Evolutionary conservation across 2,888 invertebrate species (phyloP).

Genomic region (Empis stercorea): DNA sequence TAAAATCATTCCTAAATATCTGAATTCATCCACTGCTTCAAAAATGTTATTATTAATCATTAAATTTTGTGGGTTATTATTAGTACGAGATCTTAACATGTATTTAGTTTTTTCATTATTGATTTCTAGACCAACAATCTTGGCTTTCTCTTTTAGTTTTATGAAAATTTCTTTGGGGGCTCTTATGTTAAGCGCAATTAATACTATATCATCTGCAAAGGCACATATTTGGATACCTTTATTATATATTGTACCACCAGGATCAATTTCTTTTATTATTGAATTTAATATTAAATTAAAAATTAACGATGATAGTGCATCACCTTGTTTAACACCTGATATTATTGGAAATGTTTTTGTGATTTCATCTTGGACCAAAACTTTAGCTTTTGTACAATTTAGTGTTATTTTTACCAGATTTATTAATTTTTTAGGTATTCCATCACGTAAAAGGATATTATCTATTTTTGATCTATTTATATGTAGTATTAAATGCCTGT

Average conservation of each 20-base stretch:
- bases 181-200: neutral
- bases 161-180: neutral
- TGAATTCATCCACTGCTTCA: neutral
- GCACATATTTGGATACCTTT: neutral
- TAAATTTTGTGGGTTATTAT: neutral
- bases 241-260: neutral
- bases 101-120: conserved; percentile 3
- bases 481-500: conserved; percentile 2
- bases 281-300: conserved; percentile 1
- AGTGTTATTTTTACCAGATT: conserved; percentile 3
- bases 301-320: neutral
- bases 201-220: neutral
- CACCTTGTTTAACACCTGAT: conserved; percentile 3
- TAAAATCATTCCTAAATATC: no score
- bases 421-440: conserved; percentile 1
- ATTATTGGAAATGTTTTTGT: neutral
- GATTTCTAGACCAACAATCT: neutral
- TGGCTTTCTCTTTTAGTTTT: neutral
- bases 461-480: neutral
- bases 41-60: neutral
- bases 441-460: neutral
- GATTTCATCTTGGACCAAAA: conserved; percentile 1
- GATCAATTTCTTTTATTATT: neutral
- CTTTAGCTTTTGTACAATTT: neutral
- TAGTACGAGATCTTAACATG: conserved; percentile 1